Conservation (phyloP, 2,797 vertebrate species). For the Uromys caudimaculatus region DNA sequence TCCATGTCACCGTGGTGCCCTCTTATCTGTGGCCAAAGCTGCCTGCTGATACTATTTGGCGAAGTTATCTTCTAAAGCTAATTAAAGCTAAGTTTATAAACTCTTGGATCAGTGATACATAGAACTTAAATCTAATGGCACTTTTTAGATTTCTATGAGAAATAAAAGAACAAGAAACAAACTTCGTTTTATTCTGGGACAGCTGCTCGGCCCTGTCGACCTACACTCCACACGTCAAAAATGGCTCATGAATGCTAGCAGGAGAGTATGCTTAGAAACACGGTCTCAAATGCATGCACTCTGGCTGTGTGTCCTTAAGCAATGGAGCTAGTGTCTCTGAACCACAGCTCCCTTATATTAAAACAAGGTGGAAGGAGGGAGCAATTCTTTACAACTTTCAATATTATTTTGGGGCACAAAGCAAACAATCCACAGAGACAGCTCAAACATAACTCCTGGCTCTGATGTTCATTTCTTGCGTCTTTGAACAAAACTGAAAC, state of each 20-base stretch:
- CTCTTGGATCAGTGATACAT: background rate
- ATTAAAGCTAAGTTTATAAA: background rate
- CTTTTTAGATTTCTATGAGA: background rate
- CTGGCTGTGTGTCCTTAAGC: background rate
- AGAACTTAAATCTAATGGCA: background rate
- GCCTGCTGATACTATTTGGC: background rate
- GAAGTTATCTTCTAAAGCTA: background rate
- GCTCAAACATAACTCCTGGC: background rate
- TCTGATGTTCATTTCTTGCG: background rate
- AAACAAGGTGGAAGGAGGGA: background rate
- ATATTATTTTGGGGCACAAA: background rate
- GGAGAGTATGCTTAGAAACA: background rate
- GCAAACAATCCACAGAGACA: background rate
- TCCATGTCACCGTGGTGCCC: accelerated
- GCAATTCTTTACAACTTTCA: background rate
- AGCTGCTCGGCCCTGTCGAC: background rate
- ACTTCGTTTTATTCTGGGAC: background rate
- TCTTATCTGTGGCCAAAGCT: background rate
- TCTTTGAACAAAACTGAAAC: background rate
- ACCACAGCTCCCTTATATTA: background rate
- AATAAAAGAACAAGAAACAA: background rate
- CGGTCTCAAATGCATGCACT: background rate
- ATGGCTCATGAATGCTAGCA: background rate
- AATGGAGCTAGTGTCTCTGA: background rate
- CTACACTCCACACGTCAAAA: background rate